Conservation (phyloP, 2,113 vertebrate species). For the Sorex araneus region DNA sequence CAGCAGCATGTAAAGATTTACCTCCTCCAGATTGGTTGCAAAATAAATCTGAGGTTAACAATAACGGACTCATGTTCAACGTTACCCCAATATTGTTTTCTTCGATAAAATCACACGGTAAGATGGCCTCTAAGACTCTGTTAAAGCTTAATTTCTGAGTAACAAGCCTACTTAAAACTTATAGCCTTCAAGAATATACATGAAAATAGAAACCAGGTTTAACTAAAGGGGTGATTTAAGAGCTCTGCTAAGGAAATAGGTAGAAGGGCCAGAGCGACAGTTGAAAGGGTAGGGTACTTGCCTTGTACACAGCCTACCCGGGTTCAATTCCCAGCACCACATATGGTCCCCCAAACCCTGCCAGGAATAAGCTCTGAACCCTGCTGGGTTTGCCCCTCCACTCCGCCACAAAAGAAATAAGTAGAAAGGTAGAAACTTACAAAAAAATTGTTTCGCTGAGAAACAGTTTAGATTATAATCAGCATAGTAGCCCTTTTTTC, state of each 20-base stretch:
- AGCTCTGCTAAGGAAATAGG: background rate
- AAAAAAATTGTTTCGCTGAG: constrained; percentile 41
- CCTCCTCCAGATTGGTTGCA: constrained; percentile 79
- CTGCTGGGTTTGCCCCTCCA: too few species aligned
- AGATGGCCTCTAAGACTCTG: background rate
- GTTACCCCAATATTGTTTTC: background rate
- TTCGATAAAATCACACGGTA: constrained; percentile 15
- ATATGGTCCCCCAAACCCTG: too few species aligned
- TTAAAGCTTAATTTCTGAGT: constrained; percentile 53
- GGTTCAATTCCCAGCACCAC: too few species aligned
- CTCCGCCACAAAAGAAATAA: too few species aligned
- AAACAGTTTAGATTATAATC: constrained; percentile 39
- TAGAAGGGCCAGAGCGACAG: too few species aligned
- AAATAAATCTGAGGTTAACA: constrained; percentile 36
- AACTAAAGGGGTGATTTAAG: background rate
- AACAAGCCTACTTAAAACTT: background rate
- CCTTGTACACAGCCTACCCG: too few species aligned
- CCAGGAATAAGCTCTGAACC: too few species aligned
- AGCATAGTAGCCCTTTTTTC: constrained; percentile 46
- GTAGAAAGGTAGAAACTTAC: constrained; percentile 7
- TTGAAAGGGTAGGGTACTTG: background rate
- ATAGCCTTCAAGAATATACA: constrained; percentile 29
- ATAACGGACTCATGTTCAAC: background rate
- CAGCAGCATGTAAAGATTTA: constrained; percentile 49
- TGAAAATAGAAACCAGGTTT: constrained; percentile 58